These are phyloP conservation scores for Botia kubotai DNA, from an alignment of 2,797 vertebrate genomes.

Conservation along the genomic window DNA sequence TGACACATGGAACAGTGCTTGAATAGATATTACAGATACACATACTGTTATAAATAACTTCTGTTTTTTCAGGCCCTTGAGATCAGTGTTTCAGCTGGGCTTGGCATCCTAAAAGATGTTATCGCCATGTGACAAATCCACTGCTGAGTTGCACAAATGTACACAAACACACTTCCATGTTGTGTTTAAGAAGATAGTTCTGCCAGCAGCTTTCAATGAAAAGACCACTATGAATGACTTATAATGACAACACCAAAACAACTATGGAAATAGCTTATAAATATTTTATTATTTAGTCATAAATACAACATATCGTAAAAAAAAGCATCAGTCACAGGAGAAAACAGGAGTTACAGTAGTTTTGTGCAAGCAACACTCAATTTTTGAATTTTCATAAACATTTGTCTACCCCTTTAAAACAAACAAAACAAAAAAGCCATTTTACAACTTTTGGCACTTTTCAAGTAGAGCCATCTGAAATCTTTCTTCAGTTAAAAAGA, in stretches of 20 bases:
- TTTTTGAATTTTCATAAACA: conserved; percentile 65
- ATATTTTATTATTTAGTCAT: conserved; percentile 89
- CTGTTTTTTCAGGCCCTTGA: conserved; percentile 48
- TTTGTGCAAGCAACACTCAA: conserved; percentile 84
- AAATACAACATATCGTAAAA: conserved; percentile 87
- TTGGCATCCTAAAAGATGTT: conserved; percentile 61
- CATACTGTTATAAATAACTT: conserved; percentile 39
- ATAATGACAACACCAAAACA: conserved; percentile 54
- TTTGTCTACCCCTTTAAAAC: conserved; percentile 65
- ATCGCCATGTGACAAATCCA: conserved; percentile 63
- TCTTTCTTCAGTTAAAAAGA: conserved; percentile 42
- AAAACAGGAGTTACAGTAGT: conserved; percentile 98
- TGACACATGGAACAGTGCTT: conserved; percentile 61
- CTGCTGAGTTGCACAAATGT: conserved; percentile 48
- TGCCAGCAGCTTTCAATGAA: background rate
- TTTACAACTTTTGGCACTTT: conserved; percentile 86
- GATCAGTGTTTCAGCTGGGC: conserved; percentile 50
- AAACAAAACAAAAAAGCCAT: conserved; percentile 65
- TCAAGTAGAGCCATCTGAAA: conserved; percentile 69
- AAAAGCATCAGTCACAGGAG: conserved; percentile 96
- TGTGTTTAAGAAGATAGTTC: background rate
- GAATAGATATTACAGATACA: conserved; percentile 57
- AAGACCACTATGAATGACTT: conserved; percentile 20
- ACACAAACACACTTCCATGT: conserved; percentile 41
- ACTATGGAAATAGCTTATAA: conserved; percentile 45